These are phyloP conservation scores for Pyrrhia umbra DNA, from an alignment of 2,888 invertebrate species.

Conservation along the genomic window DNA sequence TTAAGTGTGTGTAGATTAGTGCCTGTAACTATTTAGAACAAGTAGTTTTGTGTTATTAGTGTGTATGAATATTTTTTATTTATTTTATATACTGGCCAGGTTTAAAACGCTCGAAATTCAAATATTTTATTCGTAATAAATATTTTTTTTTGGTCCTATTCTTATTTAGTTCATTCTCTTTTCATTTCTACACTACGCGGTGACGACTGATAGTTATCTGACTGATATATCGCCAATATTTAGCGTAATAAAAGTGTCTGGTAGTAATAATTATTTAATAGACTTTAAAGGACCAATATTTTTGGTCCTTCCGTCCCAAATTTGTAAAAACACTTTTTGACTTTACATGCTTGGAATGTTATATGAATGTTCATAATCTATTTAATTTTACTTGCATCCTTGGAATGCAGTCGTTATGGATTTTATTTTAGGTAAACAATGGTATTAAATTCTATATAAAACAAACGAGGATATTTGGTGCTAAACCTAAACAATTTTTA, in stretches of 20 bases:
- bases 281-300: not conserved
- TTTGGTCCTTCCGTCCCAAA: not conserved
- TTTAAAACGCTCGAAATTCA: not conserved
- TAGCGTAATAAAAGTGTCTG: too few species aligned
- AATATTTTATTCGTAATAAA: not conserved
- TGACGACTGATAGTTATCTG: too few species aligned
- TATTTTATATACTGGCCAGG: not conserved
- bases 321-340: not conserved
- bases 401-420: slow-evolving; percentile 69
- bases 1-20: slow-evolving; percentile 69
- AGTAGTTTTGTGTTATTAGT: slow-evolving; percentile 28
- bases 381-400: slow-evolving; percentile 42
- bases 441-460: not conserved
- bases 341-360: slow-evolving; percentile 33
- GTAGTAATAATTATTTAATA: not conserved
- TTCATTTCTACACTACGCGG: too few species aligned
- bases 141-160: not conserved
- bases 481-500: slow-evolving; percentile 6
- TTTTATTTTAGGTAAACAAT: slow-evolving; percentile 65
- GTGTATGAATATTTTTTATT: slow-evolving; percentile 16
- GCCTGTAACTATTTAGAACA: slow-evolving; percentile 49
- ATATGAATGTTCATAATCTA: slow-evolving; percentile 11
- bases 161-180: not conserved
- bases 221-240: too few species aligned
- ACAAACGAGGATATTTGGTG: slow-evolving; percentile 1